Percentiles rank a stretch among this genome's conserved stretches.
These are phyloP conservation scores for Plutella xylostella DNA, from an alignment of 2,888 invertebrate species.

Conservation along the genomic window DNA sequence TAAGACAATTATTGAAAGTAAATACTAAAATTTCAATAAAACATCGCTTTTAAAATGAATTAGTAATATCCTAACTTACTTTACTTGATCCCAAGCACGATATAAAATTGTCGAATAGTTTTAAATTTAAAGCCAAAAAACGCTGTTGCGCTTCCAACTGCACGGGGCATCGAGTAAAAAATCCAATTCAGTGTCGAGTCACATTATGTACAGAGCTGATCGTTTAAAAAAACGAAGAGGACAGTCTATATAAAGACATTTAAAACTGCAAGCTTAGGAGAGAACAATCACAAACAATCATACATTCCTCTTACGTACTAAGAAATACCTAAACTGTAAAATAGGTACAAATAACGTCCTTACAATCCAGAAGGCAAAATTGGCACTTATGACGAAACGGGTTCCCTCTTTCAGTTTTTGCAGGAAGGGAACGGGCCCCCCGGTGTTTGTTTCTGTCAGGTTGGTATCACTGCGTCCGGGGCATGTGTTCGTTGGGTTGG, in stretches of 20 bases:
- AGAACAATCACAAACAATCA: slow-evolving; percentile 38
- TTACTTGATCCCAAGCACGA: slow-evolving; percentile 66
- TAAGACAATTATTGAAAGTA: not conserved
- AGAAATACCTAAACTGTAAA: slow-evolving; percentile 60
- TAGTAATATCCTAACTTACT: slow-evolving; percentile 40
- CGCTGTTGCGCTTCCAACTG: too few species aligned
- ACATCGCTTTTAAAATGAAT: not conserved
- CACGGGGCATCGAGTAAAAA: too few species aligned
- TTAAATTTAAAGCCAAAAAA: too few species aligned
- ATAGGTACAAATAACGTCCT: slow-evolving; percentile 68
- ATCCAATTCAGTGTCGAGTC: too few species aligned
- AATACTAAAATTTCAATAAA: not conserved
- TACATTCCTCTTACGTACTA: slow-evolving; percentile 60
- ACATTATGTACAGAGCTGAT: not conserved
- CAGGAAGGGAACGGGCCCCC: slow-evolving; percentile 24
- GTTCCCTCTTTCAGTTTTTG: slow-evolving; percentile 43
- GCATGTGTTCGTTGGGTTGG: not conserved
- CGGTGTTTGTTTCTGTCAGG: not conserved
- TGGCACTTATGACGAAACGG: slow-evolving; percentile 65
- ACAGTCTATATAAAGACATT: not conserved
- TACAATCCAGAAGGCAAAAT: slow-evolving; percentile 70
- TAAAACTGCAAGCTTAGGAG: slow-evolving; percentile 26
- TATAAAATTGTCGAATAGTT: slow-evolving; percentile 35
- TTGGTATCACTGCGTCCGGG: not conserved
- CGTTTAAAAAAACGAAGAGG: not conserved